Base-by-base conservation (phyloP, 2,797 vertebrate genomes). In the Melanotaenia pygmaea region DNA sequence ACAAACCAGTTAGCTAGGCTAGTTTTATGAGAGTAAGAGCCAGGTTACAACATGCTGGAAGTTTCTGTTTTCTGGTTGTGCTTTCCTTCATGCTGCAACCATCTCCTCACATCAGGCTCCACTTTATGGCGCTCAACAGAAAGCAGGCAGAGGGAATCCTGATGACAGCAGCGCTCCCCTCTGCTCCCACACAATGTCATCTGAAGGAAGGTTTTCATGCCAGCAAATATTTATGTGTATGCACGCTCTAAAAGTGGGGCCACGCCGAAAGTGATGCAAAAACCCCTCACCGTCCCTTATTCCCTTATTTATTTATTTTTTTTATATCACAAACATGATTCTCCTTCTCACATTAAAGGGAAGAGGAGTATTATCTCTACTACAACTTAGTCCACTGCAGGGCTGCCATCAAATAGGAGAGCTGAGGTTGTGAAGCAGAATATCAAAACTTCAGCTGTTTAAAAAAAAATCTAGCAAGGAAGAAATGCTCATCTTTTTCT, bases 171-270 rank as follows among this genome's bases (percentile, higher is more conserved):
- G 59, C 65, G 57, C 73, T 82, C 73, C 77, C 78, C 83, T 84
- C 62, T 76, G 78, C 79, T 79, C 79, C 77, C 65, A 76, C 76
- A 85, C 82, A 84, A 82, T 75, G 72, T 80, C 84, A 83, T 72
- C 70, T 56, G 70, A 62, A 70, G 38, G 59, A 47, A 59, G 59
- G 53, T 66, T 67, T 75, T 74, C n/a, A 76, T 80, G 59, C 40
- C 62, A 0, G 34, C 43, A 43, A 65, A 50, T 43, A 63, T 50
- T 57, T 75, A 45, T 67, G 3, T 64, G 40, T 61, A 34, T 76
- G 59, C 74, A 34, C 56, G 59, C 40, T 64, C 37, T 51, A 28
- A 59, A 67, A 81, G 77, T 82, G 37, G 80, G 83, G 83, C 85
- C 74, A 84, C 56, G 3, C 60, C 77, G 69, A 85, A 77, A 83